These are phyloP conservation scores for Solenopsis fugax DNA, from an alignment of 1,140 invertebrate genomes.

Conservation along the genomic window DNA sequence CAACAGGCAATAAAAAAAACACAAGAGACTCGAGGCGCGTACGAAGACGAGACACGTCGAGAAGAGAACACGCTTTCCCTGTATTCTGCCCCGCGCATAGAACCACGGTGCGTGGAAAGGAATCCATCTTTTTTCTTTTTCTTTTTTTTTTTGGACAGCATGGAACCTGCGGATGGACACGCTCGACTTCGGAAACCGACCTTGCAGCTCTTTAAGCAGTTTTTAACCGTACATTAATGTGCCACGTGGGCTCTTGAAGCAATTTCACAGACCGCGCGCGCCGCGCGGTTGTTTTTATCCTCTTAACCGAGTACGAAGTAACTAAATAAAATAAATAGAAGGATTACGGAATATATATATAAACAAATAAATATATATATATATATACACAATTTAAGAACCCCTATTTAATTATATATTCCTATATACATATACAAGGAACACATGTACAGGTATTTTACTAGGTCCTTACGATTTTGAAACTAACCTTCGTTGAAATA, in stretches of 20 bases:
- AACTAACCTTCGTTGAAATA: slow-evolving; percentile 18
- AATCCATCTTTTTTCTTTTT: slow-evolving; percentile 36
- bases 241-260: slow-evolving; percentile 67
- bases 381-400: slow-evolving; percentile 75
- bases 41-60: slow-evolving; percentile 48
- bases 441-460: slow-evolving; percentile 78
- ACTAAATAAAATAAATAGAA: slow-evolving; percentile 56
- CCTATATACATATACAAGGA: slow-evolving; percentile 75
- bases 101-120: slow-evolving; percentile 33
- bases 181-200: slow-evolving; percentile 58
- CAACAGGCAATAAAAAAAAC: slow-evolving; percentile 67
- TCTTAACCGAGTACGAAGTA: slow-evolving; percentile 63
- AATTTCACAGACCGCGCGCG: slow-evolving; percentile 65
- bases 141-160: neutral
- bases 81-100: neutral
- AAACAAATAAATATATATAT: slow-evolving; percentile 73
- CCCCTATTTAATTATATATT: slow-evolving; percentile 80
- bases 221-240: slow-evolving; percentile 55
- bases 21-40: slow-evolving; percentile 34
- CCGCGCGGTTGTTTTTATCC: slow-evolving; percentile 68
- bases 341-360: slow-evolving; percentile 61
- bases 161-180: slow-evolving; percentile 36
- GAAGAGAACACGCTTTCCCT: neutral
- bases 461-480: slow-evolving; percentile 58
- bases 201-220: slow-evolving; percentile 59